phyloP scores from a whole-genome alignment of 2,888 invertebrate species.

The Willowsia nigromaculata region DNA sequence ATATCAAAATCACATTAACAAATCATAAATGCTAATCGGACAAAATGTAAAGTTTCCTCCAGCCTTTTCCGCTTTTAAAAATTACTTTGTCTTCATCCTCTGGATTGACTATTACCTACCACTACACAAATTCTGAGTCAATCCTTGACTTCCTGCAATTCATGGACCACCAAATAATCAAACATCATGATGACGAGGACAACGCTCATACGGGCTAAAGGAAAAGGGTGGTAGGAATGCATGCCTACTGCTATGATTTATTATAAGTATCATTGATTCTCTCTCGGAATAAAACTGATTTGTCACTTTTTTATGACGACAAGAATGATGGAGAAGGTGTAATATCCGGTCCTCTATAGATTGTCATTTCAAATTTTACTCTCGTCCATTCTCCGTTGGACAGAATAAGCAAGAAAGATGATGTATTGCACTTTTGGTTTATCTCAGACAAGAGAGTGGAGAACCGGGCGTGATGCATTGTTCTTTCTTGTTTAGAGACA shows the following conservation, averaged over 20 bases:
- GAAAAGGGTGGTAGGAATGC: slow-evolving; percentile 2
- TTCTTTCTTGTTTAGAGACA: not conserved
- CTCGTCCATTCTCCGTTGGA: not conserved
- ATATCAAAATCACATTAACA: slow-evolving; percentile 9
- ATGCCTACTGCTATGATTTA: not conserved
- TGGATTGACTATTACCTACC: too few species aligned
- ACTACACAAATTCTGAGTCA: not conserved
- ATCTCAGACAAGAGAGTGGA: not conserved
- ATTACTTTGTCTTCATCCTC: not conserved
- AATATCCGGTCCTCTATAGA: slow-evolving; percentile 51
- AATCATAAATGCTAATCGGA: not conserved
- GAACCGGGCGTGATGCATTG: slow-evolving; percentile 30
- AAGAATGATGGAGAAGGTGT: slow-evolving; percentile 48
- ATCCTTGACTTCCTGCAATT: slow-evolving; percentile 26
- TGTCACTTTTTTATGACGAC: slow-evolving; percentile 36
- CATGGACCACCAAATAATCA: slow-evolving; percentile 25
- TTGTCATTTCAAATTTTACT: slow-evolving; percentile 20
- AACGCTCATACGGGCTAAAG: not conserved
- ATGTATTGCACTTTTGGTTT: not conserved
- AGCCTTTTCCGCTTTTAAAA: not conserved
- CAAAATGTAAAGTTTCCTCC: not conserved
- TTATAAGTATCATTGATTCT: not conserved
- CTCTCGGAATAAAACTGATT: not conserved
- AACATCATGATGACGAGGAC: not conserved
- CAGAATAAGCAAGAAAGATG: not conserved